Evolutionary conservation across 2,113 vertebrate species (phyloP).

Genomic region (Silurus asotus): DNA sequence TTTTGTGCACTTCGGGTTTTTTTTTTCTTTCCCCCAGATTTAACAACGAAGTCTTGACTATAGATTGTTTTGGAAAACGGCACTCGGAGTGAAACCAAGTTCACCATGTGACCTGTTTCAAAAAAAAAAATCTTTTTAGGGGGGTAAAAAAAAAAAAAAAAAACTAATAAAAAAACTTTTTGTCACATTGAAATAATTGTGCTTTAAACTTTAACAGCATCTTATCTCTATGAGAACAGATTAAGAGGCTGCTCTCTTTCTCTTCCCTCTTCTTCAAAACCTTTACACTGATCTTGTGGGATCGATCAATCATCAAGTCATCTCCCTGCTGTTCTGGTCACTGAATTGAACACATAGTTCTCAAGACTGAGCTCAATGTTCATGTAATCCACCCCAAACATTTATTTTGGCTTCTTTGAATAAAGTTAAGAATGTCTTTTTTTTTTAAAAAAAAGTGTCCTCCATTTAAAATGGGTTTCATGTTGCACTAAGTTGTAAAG

Average conservation of each 20-base stretch:
- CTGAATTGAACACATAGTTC: too few relatives aligned
- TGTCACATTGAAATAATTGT: slow-evolving; percentile 1
- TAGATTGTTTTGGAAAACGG: background rate
- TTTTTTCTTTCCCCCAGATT: too few relatives aligned
- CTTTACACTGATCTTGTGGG: background rate
- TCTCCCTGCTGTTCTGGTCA: background rate
- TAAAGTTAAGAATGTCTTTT: background rate
- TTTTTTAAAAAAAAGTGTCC: background rate
- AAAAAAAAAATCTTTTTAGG: slow-evolving; percentile 17
- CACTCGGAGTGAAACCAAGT: background rate
- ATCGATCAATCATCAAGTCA: background rate
- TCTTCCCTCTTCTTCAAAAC: background rate
- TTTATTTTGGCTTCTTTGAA: background rate
- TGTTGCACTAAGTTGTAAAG: slow-evolving; percentile 37
- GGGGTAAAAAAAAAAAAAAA: background rate
- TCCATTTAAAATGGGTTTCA: slow-evolving; percentile 10
- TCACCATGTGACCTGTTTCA: background rate
- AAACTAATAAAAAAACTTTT: background rate
- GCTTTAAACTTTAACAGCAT: background rate
- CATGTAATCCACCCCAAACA: background rate
- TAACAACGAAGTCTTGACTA: background rate
- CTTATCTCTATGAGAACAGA: background rate
- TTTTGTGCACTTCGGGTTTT: slow-evolving; percentile 34
- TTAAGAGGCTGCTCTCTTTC: background rate
- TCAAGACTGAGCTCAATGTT: background rate